phyloP scores from a whole-genome alignment of 2,888 invertebrate genomes.

The Antitype chi region DNA sequence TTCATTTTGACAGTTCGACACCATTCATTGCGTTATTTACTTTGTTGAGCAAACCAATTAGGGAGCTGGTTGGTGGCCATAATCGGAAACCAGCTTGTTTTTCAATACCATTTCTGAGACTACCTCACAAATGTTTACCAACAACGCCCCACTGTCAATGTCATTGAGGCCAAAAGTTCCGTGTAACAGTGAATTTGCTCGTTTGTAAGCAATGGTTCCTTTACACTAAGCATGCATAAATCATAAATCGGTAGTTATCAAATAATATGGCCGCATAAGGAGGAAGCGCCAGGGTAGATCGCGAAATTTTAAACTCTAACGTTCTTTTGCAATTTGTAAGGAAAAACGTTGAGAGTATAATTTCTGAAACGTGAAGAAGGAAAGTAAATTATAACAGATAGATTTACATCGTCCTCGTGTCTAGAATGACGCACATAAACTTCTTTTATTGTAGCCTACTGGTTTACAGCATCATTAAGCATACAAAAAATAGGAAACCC shows the following conservation, averaged over 20 bases:
- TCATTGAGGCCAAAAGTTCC: background rate
- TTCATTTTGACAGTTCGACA: too few relatives aligned
- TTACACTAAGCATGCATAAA: too few relatives aligned
- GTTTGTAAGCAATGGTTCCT: background rate
- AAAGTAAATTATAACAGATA: background rate
- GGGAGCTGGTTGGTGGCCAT: background rate
- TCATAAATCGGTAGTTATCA: background rate
- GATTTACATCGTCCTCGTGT: background rate
- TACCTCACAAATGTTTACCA: background rate
- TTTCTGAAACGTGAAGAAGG: too few relatives aligned
- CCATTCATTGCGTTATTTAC: too few relatives aligned
- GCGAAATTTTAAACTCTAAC: too few relatives aligned
- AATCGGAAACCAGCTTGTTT: background rate
- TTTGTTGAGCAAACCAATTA: too few relatives aligned
- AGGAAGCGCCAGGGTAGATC: background rate
- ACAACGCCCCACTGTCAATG: background rate
- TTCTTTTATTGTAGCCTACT: conserved; percentile 4
- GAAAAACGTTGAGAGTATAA: background rate
- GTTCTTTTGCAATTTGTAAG: background rate
- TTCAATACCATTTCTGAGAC: background rate
- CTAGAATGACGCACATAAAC: conserved; percentile 6
- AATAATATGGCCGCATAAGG: background rate
- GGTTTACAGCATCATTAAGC: background rate
- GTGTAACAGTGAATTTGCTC: background rate
- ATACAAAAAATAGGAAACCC: background rate